These are phyloP conservation scores for Acanthopagrus latus DNA, from an alignment of 2,797 vertebrate genomes.

Conservation along the genomic window DNA sequence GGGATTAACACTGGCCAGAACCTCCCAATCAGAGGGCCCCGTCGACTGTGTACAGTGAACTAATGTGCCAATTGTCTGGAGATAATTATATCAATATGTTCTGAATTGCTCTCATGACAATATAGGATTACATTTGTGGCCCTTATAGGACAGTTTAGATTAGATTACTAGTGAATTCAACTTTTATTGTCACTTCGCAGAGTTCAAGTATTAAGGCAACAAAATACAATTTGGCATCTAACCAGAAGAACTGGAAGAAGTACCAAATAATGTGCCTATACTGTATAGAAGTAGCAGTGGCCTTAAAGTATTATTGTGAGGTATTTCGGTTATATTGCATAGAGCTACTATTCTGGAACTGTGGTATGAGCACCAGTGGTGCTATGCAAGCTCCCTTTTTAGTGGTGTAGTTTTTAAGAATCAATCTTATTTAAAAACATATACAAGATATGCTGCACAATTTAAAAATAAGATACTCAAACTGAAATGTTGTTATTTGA, in stretches of 20 bases:
- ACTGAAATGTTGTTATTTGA: too few species aligned
- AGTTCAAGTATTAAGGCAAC: not conserved
- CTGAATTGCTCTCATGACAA: not conserved
- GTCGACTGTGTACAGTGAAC: slow-evolving; percentile 6
- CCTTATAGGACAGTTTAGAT: not conserved
- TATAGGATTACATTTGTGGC: not conserved
- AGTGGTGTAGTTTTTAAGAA: too few species aligned
- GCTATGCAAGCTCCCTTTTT: too few species aligned
- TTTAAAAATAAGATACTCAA: too few species aligned
- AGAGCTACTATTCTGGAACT: too few species aligned
- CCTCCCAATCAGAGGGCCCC: slow-evolving; percentile 21
- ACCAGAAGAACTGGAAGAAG: not conserved
- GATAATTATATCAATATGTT: slow-evolving; percentile 2
- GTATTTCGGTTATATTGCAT: too few species aligned
- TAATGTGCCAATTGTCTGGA: not conserved
- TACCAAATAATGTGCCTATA: not conserved
- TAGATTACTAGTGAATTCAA: not conserved
- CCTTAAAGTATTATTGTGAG: too few species aligned
- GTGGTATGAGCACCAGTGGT: too few species aligned
- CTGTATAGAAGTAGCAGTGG: not conserved
- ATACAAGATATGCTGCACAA: too few species aligned
- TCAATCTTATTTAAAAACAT: too few species aligned
- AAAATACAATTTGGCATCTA: not conserved
- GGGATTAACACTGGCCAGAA: slow-evolving; percentile 36
- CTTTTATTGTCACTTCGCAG: not conserved